Evolutionary conservation across 2,888 invertebrate species (phyloP), one percentile per base, ranked within the genome.

Genomic region (Chouioia cunea): DNA sequence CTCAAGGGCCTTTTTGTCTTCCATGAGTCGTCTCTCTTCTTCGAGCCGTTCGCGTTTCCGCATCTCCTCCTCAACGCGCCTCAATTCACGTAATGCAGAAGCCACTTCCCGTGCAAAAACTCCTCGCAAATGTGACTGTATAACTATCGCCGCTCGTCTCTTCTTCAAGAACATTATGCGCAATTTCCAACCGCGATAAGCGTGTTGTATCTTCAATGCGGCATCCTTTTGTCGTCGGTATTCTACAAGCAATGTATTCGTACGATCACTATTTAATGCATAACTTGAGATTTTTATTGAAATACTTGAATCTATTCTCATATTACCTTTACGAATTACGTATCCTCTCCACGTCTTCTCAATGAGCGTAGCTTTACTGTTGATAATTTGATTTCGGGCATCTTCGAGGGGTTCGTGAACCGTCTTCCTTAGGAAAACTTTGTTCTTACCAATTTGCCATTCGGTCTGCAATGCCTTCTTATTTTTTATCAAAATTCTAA

Each of bases 51-150:
- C 94, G 16, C 94, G 87, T 76, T 93, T 91, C 73, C 93, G 89
- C 90, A 95, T 94, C 87, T 95, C 94, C 81, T 93, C 92, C 83
- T 95, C 94, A 68, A 95, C 94, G 23, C 93, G 87, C 76, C 91
- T 88, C 94, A 96, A 96, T 87, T 96, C 96, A 6, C 95, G 86
- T 73, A 97, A 85, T 0, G 96, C 96, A 0, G 93, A 89, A 0
- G 96, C 96, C 8, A 93, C 95, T 86, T 96, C 96, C 74, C 97
- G 87, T 0, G 96, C 97, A 86, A 96, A 97, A 78, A 95, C 95
- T 2, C 97, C 97, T 12, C 96, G 87, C 74, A 96, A 86, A 83
- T 93, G 95, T 71, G 94, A 89, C 87, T 97, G 96, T 75, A 97
- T 93, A 18, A 95, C 92, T 76, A 96, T 89, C 0, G 93, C 94